Conservation (phyloP, 2,113 vertebrate genomes). For the Ascaphus truei region DNA sequence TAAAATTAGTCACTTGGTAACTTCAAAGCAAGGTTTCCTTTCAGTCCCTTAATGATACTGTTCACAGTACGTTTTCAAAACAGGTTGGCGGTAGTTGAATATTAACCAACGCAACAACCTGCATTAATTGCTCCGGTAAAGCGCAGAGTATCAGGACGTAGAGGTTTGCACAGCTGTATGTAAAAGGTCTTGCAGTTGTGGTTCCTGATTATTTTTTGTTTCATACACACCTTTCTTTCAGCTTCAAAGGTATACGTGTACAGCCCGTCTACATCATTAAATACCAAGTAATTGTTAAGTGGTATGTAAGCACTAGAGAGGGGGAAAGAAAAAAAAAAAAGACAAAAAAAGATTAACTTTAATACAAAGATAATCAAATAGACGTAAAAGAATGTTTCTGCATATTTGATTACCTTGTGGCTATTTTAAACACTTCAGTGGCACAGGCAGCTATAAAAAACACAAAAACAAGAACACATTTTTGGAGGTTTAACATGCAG, state of each 20-base stretch:
- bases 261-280: conserved; percentile 88
- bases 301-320: conserved; percentile 81
- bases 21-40: too few relatives aligned
- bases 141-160: too few relatives aligned
- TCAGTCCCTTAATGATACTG: too few relatives aligned
- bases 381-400: not conserved
- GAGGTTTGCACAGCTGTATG: not conserved
- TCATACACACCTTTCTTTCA: conserved; percentile 80
- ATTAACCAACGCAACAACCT: too few relatives aligned
- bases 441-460: conserved; percentile 80
- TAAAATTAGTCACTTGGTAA: too few relatives aligned
- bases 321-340: conserved; percentile 33
- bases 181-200: not conserved
- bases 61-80: too few relatives aligned
- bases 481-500: too few relatives aligned
- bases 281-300: conserved; percentile 92
- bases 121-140: too few relatives aligned
- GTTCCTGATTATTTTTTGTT: too few relatives aligned
- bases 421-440: conserved; percentile 96
- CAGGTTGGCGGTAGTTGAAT: too few relatives aligned
- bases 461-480: too few relatives aligned
- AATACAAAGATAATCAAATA: not conserved
- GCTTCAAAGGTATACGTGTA: conserved; percentile 93
- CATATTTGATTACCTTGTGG: conserved; percentile 73
- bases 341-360: not conserved